These are phyloP conservation scores for Pristionchus pacificus DNA, from an alignment of 1,140 invertebrate genomes.

Conservation along the genomic window DNA sequence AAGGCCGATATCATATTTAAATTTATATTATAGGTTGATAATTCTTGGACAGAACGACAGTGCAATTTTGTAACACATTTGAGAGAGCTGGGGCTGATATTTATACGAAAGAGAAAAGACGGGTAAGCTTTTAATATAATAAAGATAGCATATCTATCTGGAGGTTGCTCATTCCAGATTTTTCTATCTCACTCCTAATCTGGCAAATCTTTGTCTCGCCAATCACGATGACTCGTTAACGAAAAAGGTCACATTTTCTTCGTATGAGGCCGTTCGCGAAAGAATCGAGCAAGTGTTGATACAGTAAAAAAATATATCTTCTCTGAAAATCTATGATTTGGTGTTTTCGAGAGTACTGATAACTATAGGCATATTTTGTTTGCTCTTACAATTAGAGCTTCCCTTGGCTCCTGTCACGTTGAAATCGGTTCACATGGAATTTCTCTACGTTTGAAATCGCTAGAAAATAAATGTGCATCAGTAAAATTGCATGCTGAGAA, in stretches of 20 bases:
- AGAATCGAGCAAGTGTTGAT: no score
- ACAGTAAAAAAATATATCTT: conserved; percentile 13
- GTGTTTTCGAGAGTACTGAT: no score
- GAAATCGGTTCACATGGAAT: no score
- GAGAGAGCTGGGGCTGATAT: conserved; percentile 91
- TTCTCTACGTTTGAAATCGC: no score
- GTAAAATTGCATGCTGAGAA: no score
- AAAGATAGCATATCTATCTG: background rate
- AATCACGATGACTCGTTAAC: no score
- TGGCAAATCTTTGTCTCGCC: conserved; percentile 27
- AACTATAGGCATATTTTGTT: no score
- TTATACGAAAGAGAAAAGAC: conserved; percentile 71
- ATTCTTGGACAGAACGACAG: conserved; percentile 22
- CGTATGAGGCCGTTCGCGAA: conserved; percentile 9
- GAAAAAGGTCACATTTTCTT: no score
- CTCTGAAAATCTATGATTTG: no score
- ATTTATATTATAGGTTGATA: conserved; percentile 22
- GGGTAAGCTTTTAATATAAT: conserved; percentile 63
- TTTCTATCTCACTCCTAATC: conserved; percentile 39
- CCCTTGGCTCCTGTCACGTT: no score
- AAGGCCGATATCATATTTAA: conserved; percentile 13
- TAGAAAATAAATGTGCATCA: no score
- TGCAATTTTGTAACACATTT: conserved; percentile 81
- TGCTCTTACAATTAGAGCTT: no score
- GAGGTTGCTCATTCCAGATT: conserved; percentile 28